Evolutionary conservation across 2,888 invertebrate species (phyloP), one percentile per base, ranked within the genome.

Genomic region (Nomada fucata): DNA sequence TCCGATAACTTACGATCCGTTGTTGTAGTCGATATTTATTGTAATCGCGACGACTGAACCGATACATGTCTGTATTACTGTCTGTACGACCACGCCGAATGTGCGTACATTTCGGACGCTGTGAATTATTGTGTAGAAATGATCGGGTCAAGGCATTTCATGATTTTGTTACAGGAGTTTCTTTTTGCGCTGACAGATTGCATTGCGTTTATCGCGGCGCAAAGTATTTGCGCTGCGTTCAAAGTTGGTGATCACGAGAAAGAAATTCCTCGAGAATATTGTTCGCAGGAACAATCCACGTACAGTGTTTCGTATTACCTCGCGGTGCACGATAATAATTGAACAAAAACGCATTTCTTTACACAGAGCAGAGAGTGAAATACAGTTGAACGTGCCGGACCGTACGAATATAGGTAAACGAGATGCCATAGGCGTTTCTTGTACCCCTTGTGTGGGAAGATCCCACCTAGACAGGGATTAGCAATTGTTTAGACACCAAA

Each of bases 331-430:
- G 15, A 26, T 63, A 26, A 36, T 36, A 36, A 36, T 5, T 10
- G 61, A 82, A 81, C 52, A 50, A 57, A 75, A 82, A 81, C 18
- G 52, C 53, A 82, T 76, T 71, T 81, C 59, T 74, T 81, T 80
- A 57, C 69, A 80, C 9, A 36, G 36, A 36, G 7, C 5, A 36
- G 29, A 29, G 29, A 29, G 36, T 7, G 7, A 36, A 36, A 7
- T 36, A 36, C 36, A 7, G 36, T 36, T 36, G 0, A 36, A 7
- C 36, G 7, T 36, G 36, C 36, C 7, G 7, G 36, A 36, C 5
- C 7, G 36, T 36, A 7, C 36, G 36, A 36, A 36, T 36, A 5
- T 36, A 36, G 36, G 36, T 7, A 36, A 36, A 36, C 36, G 36
- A 36, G 36, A 36, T 36, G 7, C 36, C 5, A 36, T 7, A 36